Percentiles rank a stretch among this genome's conserved stretches.
These are phyloP conservation scores for Anguilla anguilla DNA, from an alignment of 2,797 vertebrate genomes.

Conservation along the genomic window DNA sequence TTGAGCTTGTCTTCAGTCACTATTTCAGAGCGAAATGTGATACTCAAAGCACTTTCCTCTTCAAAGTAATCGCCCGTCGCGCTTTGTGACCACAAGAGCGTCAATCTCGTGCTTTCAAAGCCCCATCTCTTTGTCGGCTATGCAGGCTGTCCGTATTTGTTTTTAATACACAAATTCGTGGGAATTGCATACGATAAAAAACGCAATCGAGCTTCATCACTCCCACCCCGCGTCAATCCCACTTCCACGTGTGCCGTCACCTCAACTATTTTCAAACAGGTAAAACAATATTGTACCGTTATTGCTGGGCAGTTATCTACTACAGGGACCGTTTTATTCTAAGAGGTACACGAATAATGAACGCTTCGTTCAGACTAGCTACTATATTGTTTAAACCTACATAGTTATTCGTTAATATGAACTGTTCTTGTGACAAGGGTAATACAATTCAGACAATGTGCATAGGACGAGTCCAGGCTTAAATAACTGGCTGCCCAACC, in stretches of 20 bases:
- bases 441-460: no score
- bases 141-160: slow-evolving; percentile 68
- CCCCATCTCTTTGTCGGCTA: slow-evolving; percentile 64
- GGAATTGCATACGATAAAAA: background rate
- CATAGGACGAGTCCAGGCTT: no score
- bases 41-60: slow-evolving; percentile 70
- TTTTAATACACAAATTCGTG: slow-evolving; percentile 53
- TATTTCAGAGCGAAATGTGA: slow-evolving; percentile 68
- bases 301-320: background rate
- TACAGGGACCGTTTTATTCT: background rate
- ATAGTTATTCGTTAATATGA: no score
- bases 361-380: no score
- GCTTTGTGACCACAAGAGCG: slow-evolving; percentile 75
- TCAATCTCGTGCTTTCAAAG: slow-evolving; percentile 75
- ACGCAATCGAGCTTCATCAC: background rate
- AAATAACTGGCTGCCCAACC: no score
- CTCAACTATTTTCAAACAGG: background rate
- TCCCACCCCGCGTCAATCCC: background rate
- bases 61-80: slow-evolving; percentile 78
- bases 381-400: no score
- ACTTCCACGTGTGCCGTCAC: background rate
- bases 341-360: background rate
- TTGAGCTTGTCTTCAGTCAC: slow-evolving; percentile 59
- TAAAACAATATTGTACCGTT: slow-evolving; percentile 37
- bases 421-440: no score